phyloP scores from a whole-genome alignment of 2,797 vertebrate species.

The Micrastur ruficollis region DNA sequence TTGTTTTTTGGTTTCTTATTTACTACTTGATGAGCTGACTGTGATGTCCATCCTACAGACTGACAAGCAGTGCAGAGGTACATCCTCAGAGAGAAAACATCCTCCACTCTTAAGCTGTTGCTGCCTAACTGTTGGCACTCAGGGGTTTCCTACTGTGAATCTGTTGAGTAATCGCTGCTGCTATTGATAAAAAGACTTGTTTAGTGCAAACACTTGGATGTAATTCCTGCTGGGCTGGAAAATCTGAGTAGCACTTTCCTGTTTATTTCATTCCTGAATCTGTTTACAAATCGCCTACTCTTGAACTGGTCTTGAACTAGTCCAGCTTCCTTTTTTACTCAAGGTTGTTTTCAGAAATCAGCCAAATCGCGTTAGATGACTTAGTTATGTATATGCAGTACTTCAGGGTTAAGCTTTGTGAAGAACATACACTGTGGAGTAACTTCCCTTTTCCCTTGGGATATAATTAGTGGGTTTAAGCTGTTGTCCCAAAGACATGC shows the following conservation, averaged over 20 bases:
- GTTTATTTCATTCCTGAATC: constrained; percentile 1
- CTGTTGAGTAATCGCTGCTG: neutral
- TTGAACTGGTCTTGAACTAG: neutral
- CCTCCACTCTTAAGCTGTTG: neutral
- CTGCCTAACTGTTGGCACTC: neutral
- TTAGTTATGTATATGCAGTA: neutral
- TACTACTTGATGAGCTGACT: neutral
- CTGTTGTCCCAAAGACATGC: neutral
- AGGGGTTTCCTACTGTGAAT: neutral
- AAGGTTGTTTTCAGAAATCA: neutral
- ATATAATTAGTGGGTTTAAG: neutral
- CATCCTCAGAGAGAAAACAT: neutral
- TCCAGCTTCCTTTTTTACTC: neutral
- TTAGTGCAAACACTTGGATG: neutral
- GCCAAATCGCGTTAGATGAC: neutral
- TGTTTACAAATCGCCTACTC: neutral
- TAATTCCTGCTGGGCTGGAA: constrained; percentile 1
- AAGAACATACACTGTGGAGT: neutral
- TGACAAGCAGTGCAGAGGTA: neutral
- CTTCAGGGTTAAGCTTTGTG: neutral
- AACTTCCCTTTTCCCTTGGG: neutral
- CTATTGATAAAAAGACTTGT: neutral
- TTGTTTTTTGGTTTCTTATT: neutral
- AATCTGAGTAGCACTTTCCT: constrained; percentile 18
- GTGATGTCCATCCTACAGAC: neutral